phyloP scores from a whole-genome alignment of 2,888 invertebrate genomes.

The Ennomos erosarius region DNA sequence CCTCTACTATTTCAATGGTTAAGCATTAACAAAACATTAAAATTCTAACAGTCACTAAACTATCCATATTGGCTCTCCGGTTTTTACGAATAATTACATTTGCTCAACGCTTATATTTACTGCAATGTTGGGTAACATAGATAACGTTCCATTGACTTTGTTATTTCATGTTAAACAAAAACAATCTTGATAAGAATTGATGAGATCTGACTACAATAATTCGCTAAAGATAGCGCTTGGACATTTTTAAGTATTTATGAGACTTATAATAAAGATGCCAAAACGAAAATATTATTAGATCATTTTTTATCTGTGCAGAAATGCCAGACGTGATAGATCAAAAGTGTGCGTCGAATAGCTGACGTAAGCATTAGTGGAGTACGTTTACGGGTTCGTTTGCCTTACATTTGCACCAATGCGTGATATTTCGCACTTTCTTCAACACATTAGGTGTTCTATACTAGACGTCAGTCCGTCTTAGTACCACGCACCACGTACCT shows the following conservation, averaged over 20 bases:
- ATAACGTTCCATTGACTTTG: conserved; percentile 7
- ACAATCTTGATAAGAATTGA: conserved; percentile 15
- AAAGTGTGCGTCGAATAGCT: conserved; percentile 14
- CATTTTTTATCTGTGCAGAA: conserved; percentile 7
- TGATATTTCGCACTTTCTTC: conserved; percentile 78
- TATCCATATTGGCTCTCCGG: no score
- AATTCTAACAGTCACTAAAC: no score
- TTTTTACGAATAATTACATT: no score
- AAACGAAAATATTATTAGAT: conserved; percentile 10
- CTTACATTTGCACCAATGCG: conserved; percentile 63
- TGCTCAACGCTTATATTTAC: no score
- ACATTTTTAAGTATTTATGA: conserved; percentile 13
- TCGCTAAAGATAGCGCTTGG: conserved; percentile 8
- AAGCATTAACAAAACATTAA: no score
- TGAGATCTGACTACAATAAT: conserved; percentile 11
- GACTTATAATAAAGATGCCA: conserved; percentile 9
- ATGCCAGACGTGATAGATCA: conserved; percentile 24
- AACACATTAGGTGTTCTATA: conserved; percentile 39
- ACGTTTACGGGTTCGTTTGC: conserved; percentile 52
- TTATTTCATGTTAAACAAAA: not conserved
- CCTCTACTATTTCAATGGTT: no score
- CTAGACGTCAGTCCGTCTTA: conserved; percentile 11
- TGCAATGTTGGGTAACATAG: not conserved
- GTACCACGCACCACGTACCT: no score
- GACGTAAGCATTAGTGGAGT: conserved; percentile 30